Evolutionary conservation across 2,888 invertebrate genomes (phyloP).

Genomic region (Xestia rhomboidea): DNA sequence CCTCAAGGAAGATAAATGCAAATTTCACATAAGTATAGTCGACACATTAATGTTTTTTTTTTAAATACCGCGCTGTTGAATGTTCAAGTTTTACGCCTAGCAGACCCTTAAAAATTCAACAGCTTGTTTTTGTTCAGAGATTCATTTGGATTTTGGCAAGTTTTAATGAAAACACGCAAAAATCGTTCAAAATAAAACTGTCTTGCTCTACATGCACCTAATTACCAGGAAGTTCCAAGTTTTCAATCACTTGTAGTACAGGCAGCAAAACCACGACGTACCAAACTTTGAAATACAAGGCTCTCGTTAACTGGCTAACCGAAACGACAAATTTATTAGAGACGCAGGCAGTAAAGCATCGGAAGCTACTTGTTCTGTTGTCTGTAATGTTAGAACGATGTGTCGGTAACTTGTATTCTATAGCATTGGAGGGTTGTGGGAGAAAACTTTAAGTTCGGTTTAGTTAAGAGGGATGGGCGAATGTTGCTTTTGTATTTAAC

Average conservation of each 20-base stretch:
- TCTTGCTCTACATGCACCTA: background rate
- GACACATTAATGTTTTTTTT: background rate
- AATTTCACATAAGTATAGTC: too few relatives aligned
- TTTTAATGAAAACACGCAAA: too few relatives aligned
- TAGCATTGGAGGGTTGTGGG: background rate
- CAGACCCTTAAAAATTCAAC: background rate
- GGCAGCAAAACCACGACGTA: conserved; percentile 23
- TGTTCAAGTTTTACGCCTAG: background rate
- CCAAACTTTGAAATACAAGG: conserved; percentile 37
- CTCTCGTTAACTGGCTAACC: conserved; percentile 20
- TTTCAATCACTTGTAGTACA: conserved; percentile 28
- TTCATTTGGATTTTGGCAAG: background rate
- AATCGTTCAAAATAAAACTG: too few relatives aligned
- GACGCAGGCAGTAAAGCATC: conserved; percentile 40
- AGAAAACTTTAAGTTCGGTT: conserved; percentile 12
- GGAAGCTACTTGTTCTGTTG: conserved; percentile 29
- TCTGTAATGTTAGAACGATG: conserved; percentile 53
- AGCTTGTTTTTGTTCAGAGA: background rate
- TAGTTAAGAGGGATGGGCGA: background rate
- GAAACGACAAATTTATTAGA: conserved; percentile 60
- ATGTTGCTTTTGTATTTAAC: background rate
- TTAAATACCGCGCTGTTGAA: too few relatives aligned
- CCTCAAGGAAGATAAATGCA: too few relatives aligned
- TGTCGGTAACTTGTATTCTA: conserved; percentile 50
- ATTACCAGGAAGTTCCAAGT: conserved; percentile 9